Percentiles rank a stretch among this genome's conserved stretches.
Evolutionary conservation across 2,797 vertebrate genomes (phyloP).

Genomic region (Lutjanus campechanus): DNA sequence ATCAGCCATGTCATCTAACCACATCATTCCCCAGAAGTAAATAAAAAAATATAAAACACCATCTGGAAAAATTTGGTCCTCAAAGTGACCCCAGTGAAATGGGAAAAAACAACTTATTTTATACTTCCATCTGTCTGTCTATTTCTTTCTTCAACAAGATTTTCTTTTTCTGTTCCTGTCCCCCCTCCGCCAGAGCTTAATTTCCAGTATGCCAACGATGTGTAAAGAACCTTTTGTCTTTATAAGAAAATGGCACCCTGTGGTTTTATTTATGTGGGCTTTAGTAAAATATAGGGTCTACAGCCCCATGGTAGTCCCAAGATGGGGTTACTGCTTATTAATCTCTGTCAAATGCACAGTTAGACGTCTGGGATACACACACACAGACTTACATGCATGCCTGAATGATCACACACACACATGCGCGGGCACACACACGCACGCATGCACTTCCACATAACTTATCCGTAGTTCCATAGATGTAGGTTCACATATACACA

Average conservation of each 20-base stretch:
- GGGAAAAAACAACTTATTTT: slow-evolving; percentile 2
- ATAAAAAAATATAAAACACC: slow-evolving; percentile 72
- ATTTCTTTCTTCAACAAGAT: slow-evolving; percentile 11
- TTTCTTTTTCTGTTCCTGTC: background rate
- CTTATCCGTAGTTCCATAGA: background rate
- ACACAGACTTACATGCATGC: slow-evolving; percentile 2
- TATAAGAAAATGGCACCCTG: slow-evolving; percentile 53
- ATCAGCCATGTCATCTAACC: slow-evolving; percentile 69
- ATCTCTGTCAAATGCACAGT: slow-evolving; percentile 75
- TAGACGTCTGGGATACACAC: slow-evolving; percentile 33
- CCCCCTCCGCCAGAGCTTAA: background rate
- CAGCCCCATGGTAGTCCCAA: slow-evolving; percentile 59
- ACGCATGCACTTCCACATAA: background rate
- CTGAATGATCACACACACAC: background rate
- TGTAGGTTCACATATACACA: background rate
- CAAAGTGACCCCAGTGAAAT: slow-evolving; percentile 71
- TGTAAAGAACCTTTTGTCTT: slow-evolving; percentile 59
- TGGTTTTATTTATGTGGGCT: slow-evolving; percentile 78
- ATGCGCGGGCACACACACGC: background rate
- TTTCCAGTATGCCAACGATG: slow-evolving; percentile 30
- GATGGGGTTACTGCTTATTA: slow-evolving; percentile 61
- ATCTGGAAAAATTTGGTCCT: slow-evolving; percentile 74
- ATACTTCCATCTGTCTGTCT: slow-evolving; percentile 11
- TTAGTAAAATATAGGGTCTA: slow-evolving; percentile 69
- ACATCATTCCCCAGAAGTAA: slow-evolving; percentile 71